Evolutionary conservation across 2,113 vertebrate genomes (phyloP).

Genomic region (Speoplatyrhinus poulsoni): DNA sequence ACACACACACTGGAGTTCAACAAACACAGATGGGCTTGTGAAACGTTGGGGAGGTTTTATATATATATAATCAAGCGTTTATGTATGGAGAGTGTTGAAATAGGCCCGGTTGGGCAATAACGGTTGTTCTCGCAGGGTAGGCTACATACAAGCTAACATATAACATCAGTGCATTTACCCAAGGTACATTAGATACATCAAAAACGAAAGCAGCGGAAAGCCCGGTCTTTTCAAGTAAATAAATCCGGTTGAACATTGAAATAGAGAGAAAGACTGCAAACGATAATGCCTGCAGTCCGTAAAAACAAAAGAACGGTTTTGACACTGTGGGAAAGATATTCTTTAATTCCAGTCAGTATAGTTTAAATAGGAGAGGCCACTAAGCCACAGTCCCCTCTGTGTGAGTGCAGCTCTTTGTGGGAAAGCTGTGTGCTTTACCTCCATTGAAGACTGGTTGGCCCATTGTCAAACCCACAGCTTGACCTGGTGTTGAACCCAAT

Average conservation of each 20-base stretch:
- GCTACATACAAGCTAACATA: constrained; percentile 6
- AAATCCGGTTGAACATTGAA: constrained; percentile 13
- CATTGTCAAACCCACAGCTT: constrained; percentile 90
- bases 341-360: constrained; percentile 65
- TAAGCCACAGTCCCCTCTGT: constrained; percentile 74
- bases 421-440: constrained; percentile 82
- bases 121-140: not conserved
- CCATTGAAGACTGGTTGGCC: constrained; percentile 96
- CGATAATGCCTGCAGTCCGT: constrained; percentile 39
- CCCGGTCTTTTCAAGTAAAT: constrained; percentile 1
- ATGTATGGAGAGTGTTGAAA: not conserved
- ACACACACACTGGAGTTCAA: constrained; percentile 8
- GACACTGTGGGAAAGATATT: constrained; percentile 51
- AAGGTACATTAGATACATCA: constrained; percentile 41
- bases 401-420: constrained; percentile 75
- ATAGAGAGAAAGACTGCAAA: constrained; percentile 6
- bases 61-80: constrained; percentile 9
- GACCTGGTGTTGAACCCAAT: constrained; percentile 99
- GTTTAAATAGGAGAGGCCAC: constrained; percentile 74
- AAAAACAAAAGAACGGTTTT: constrained; percentile 16
- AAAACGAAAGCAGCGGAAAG: constrained; percentile 6
- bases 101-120: constrained; percentile 19
- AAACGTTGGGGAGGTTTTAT: constrained; percentile 25
- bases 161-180: constrained; percentile 27
- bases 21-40: constrained; percentile 30